Evolutionary conservation across 2,113 vertebrate genomes (phyloP).

Genomic region (Conger conger): DNA sequence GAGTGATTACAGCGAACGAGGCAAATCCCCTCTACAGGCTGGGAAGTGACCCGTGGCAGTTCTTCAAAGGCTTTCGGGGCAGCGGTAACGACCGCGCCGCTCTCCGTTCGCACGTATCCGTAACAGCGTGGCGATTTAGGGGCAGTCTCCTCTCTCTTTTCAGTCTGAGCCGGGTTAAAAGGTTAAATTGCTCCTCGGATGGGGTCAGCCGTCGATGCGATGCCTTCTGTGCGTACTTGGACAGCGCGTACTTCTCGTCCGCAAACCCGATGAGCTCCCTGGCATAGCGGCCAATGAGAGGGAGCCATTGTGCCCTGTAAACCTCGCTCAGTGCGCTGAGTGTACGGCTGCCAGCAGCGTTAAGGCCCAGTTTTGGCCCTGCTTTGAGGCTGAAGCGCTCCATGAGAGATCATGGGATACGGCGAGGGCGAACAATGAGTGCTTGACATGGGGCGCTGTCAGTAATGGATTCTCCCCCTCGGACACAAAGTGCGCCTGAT

Average conservation of each 20-base stretch:
- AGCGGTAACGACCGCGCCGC: not conserved
- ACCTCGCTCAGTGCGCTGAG: not conserved
- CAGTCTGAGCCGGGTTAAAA: not conserved
- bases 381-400: not conserved
- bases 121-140: not conserved
- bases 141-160: not conserved
- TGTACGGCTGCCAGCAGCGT: not conserved
- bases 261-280: not conserved
- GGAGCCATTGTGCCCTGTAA: not conserved
- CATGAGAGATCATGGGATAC: not conserved
- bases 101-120: not conserved
- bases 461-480: not conserved
- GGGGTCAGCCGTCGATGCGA: not conserved
- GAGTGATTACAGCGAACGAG: slow-evolving; percentile 12
- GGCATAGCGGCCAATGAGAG: not conserved
- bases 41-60: not conserved
- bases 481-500: slow-evolving; percentile 39
- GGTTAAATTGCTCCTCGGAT: not conserved
- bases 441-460: not conserved
- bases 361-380: not conserved
- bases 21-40: slow-evolving; percentile 4
- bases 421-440: not conserved
- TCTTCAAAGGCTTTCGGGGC: not conserved
- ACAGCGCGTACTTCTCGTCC: not conserved
- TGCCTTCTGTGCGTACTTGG: not conserved